These are phyloP conservation scores for Fulmarus glacialis DNA, from an alignment of 2,113 vertebrate species.

Conservation along the genomic window DNA sequence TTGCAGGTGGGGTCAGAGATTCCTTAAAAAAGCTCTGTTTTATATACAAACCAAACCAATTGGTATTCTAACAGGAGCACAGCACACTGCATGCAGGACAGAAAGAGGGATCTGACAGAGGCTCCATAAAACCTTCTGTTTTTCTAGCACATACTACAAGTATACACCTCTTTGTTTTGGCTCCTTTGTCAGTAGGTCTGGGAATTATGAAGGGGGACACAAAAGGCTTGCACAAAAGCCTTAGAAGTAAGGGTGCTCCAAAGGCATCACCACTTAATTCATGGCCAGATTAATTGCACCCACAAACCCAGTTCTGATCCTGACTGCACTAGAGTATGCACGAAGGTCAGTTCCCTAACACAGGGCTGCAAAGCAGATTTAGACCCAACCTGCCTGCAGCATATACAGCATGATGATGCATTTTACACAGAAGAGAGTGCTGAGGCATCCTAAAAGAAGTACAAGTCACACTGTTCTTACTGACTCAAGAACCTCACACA, in stretches of 20 bases:
- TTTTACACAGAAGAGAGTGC: background rate
- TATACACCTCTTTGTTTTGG: background rate
- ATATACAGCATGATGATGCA: accelerated
- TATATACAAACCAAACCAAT: background rate
- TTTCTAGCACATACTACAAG: background rate
- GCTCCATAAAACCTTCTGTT: background rate
- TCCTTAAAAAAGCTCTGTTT: background rate
- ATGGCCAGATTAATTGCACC: background rate
- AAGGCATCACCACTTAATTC: background rate
- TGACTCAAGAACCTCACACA: background rate
- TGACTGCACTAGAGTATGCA: background rate
- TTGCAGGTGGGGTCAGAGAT: background rate
- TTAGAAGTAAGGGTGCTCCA: background rate
- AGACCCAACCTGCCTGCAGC: background rate
- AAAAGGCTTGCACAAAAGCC: background rate
- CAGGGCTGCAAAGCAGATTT: background rate
- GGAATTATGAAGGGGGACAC: background rate
- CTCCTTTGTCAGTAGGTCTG: background rate
- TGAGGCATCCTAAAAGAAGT: background rate
- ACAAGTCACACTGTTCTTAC: background rate
- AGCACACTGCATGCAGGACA: background rate
- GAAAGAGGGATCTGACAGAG: background rate
- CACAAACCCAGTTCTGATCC: background rate
- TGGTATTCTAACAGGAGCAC: background rate
- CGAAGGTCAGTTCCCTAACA: accelerated